Evolutionary conservation across 2,888 invertebrate genomes (phyloP).

Genomic region (Lasioglossum pauxillum): DNA sequence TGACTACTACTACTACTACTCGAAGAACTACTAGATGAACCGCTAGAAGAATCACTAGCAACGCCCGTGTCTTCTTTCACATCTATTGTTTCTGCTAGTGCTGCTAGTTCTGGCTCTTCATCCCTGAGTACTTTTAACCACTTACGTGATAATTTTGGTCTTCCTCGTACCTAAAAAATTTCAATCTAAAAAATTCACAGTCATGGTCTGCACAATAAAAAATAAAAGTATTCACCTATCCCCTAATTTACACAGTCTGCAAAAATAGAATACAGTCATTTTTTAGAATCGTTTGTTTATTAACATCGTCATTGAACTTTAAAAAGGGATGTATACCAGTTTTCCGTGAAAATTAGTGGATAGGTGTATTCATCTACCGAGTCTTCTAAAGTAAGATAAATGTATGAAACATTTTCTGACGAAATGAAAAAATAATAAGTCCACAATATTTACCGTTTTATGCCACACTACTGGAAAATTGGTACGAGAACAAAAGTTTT

Average conservation of each 20-base stretch:
- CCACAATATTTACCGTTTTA: slow-evolving; percentile 89
- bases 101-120: slow-evolving; percentile 92
- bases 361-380: too few relatives aligned
- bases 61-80: slow-evolving; percentile 94
- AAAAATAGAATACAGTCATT: not conserved
- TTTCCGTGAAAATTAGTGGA: too few relatives aligned
- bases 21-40: slow-evolving; percentile 91
- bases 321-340: too few relatives aligned
- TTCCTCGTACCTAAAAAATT: slow-evolving; percentile 88
- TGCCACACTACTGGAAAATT: slow-evolving; percentile 99
- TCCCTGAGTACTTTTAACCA: slow-evolving; percentile 91
- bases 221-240: not conserved
- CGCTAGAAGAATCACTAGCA: slow-evolving; percentile 97
- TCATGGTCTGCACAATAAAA: not conserved
- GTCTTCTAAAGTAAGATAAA: not conserved
- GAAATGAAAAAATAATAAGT: not conserved
- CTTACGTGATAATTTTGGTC: slow-evolving; percentile 97
- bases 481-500: slow-evolving; percentile 97
- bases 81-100: slow-evolving; percentile 93
- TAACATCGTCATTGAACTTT: too few relatives aligned
- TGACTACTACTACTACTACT: slow-evolving; percentile 88
- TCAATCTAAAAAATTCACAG: not conserved
- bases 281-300: too few relatives aligned
- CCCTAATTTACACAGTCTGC: not conserved
- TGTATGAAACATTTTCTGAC: not conserved